These are phyloP conservation scores for Disparrhopalites patrizii DNA, from an alignment of 2,888 invertebrate genomes.

Conservation along the genomic window DNA sequence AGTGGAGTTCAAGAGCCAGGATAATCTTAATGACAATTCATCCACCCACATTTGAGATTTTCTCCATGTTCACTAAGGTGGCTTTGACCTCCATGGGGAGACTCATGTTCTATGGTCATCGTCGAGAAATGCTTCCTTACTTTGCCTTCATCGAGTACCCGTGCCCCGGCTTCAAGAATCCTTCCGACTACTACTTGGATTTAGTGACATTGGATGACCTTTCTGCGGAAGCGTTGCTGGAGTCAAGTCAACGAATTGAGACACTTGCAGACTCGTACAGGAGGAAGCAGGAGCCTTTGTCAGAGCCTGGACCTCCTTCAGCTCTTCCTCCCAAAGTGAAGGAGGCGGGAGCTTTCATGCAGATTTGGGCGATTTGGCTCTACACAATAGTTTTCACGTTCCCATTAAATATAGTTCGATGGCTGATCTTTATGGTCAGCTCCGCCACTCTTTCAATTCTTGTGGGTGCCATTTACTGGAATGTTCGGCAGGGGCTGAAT, in stretches of 20 bases:
- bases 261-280: constrained; percentile 79
- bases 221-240: constrained; percentile 89
- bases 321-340: constrained; percentile 65
- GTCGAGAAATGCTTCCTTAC: constrained; percentile 87
- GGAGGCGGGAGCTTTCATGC: constrained; percentile 64
- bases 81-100: constrained; percentile 83
- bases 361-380: constrained; percentile 66
- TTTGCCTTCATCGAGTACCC: constrained; percentile 88
- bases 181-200: constrained; percentile 81
- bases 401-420: constrained; percentile 74
- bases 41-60: constrained; percentile 85
- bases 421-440: constrained; percentile 71
- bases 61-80: constrained; percentile 81
- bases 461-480: constrained; percentile 85
- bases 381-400: constrained; percentile 68
- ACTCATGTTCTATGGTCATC: constrained; percentile 83
- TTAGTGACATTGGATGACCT: constrained; percentile 75
- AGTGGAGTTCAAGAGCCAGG: constrained; percentile 72
- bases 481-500: constrained; percentile 70
- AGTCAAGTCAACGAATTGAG: constrained; percentile 89
- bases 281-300: constrained; percentile 61
- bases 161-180: constrained; percentile 93
- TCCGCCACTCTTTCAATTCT: constrained; percentile 77
- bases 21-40: constrained; percentile 87
- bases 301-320: constrained; percentile 74